These are phyloP conservation scores for Hoplostethus atlanticus DNA, from an alignment of 2,797 vertebrate genomes.

Conservation along the genomic window DNA sequence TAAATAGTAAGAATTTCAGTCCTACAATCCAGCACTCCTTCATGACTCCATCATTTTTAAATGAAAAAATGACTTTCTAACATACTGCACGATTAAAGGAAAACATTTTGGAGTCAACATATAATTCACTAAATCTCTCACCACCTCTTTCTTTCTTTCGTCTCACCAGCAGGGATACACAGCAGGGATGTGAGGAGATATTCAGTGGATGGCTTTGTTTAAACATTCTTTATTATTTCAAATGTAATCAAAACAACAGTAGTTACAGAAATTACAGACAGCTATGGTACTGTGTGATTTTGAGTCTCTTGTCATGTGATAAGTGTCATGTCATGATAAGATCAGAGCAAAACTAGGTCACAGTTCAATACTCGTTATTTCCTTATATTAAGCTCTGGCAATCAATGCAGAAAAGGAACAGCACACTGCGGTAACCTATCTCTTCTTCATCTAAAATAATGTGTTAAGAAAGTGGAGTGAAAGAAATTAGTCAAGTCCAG, in stretches of 20 bases:
- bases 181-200: neutral
- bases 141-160: too few relatives aligned
- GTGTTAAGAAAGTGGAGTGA: conserved; percentile 51
- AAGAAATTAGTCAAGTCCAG: conserved; percentile 63
- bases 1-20: neutral
- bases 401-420: conserved; percentile 42
- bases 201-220: conserved; percentile 29
- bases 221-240: conserved; percentile 85
- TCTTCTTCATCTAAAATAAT: conserved; percentile 39
- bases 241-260: conserved; percentile 87
- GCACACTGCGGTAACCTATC: conserved; percentile 44
- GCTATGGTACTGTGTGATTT: conserved; percentile 75
- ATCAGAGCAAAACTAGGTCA: conserved; percentile 61
- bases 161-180: too few relatives aligned
- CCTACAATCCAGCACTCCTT: neutral
- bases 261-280: conserved; percentile 84
- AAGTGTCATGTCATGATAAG: conserved; percentile 44
- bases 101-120: neutral
- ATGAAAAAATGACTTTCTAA: neutral
- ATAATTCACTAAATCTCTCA: too few relatives aligned
- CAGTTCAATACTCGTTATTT: conserved; percentile 25
- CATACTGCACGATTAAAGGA: neutral
- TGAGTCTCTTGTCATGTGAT: conserved; percentile 60
- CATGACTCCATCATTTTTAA: neutral
- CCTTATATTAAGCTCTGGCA: conserved; percentile 35